phyloP scores from a whole-genome alignment of 2,888 invertebrate genomes.

The Brassicogethes aeneus region DNA sequence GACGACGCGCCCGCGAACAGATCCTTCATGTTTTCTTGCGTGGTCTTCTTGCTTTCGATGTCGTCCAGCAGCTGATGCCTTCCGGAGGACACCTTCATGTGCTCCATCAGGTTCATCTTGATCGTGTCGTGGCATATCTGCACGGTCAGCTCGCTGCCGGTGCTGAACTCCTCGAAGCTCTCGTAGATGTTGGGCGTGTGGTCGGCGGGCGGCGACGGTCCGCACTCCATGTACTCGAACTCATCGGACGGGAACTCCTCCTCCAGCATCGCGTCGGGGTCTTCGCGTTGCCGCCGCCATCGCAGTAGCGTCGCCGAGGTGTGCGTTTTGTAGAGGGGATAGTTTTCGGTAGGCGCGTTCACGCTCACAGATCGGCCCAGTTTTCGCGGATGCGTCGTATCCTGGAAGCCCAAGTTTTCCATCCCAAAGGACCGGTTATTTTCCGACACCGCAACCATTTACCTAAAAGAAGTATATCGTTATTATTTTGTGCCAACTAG shows the following conservation, averaged over 20 bases:
- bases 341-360: conserved; percentile 36
- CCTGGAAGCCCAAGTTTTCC: conserved; percentile 40
- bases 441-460: conserved; percentile 34
- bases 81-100: conserved; percentile 60
- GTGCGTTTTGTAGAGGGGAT: conserved; percentile 35
- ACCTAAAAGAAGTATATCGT: conserved; percentile 19
- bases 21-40: conserved; percentile 46
- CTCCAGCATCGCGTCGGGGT: conserved; percentile 47
- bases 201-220: conserved; percentile 71
- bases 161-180: conserved; percentile 60
- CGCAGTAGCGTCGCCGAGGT: conserved; percentile 21
- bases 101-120: conserved; percentile 63
- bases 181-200: conserved; percentile 75
- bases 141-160: conserved; percentile 58
- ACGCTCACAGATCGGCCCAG: conserved; percentile 41
- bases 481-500: neutral
- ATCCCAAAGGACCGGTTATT: conserved; percentile 28
- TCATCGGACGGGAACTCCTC: conserved; percentile 60
- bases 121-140: conserved; percentile 67
- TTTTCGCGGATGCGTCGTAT: conserved; percentile 27
- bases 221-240: conserved; percentile 71
- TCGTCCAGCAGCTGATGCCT: conserved; percentile 62
- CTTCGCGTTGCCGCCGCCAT: conserved; percentile 30
- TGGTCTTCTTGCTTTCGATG: conserved; percentile 59
- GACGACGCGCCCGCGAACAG: conserved; percentile 50